Base-by-base conservation (phyloP, 2,888 invertebrate species). In the Caenorhabditis angaria region DNA sequence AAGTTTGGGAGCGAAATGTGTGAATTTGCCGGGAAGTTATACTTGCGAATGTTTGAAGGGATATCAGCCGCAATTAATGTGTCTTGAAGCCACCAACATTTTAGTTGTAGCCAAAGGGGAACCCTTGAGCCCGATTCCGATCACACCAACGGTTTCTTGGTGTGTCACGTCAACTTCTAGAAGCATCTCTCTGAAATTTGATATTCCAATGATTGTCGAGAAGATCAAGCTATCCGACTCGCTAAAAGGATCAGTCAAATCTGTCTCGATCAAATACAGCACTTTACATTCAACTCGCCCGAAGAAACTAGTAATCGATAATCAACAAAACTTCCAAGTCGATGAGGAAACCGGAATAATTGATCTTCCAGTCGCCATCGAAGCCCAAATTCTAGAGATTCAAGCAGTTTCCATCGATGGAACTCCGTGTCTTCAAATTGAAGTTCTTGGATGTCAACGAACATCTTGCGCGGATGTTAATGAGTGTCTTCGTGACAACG, bases 401-500 rank as follows among this genome's bases (percentile, higher is more conserved):
- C 61, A 70, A 12, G 69, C 85, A 2, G 69, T 81, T 10, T 74
- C 73, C 18, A 80, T 72, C 61, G 71, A 82, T 24, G 78, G 78
- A 20, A 75, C 73, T 8, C 81, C 84, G 1, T 87, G 87, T 67
- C 41, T 79, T 27, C 81, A 84, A 51, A 61, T 75, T n/a, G 79
- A 78, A 32, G 71, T 71, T 0, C 20, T 77, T 3, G 82, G 82
- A 8, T 82, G 82, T 60, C 79, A 80, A 32, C 65, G 76, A 41
- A 68, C 67, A 1, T 62, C 78, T 1, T 80, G 80, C 66, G 66
- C 63, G 53, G 88, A 88, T 73, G 76, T 84, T 27, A 85, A 88
- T 70, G 88, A 88, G 60, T 88, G 88, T 64, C 76, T 81, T 54
- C 76, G 77, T 12, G 65, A 83, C 57, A 88, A 88, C 70, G 88